Evolutionary conservation across 1,140 invertebrate genomes (phyloP), one percentile per base, ranked within the genome.

Genomic region (Mactra quadrangularis): DNA sequence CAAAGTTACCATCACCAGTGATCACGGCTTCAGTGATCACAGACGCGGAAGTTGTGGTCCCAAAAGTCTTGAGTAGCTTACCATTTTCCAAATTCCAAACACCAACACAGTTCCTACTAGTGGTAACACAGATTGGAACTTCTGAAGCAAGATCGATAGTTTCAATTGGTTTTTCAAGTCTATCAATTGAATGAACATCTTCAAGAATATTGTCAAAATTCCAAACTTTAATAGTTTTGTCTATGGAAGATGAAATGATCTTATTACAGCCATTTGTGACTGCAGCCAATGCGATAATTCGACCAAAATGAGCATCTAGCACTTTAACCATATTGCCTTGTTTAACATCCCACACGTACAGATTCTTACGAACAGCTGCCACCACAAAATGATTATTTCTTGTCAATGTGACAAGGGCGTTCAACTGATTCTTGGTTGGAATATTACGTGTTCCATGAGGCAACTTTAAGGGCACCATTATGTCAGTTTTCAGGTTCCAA

Each of bases 161-260:
- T 92, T 99, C 98, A 75, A 99, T 97, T 87, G 98, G 97, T 62
- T 99, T 93, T 91, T 99, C 98, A 91, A 99, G 97, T 59, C 98
- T 94, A 89, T 99, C 97, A 84, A 99, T 98, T 22, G 97, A 96
- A 91, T 99, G 97, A 3, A 99, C 98, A 94, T 99, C 97, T 91
- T 99, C 98, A 90, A 98, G 98, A 88, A 99, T 99, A 90, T 99
- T 99, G 90, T 99, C 98, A 79, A 99, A 98, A 92, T 99, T 99
- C 98, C 98, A 99, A 0, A 99, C 98, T 94, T 99, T 99, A 0
- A 99, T 98, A 0, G 97, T 98, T 83, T 98, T 95, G 93, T 99
- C 98, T 68, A 99, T 98, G 0, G 98, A 99, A 0, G 98, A 99
- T 0, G 98, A 94, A n/a, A 94, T 98, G 41, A 99, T 97, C 38